Evolutionary conservation across 2,797 vertebrate species (phyloP).

Genomic region (Amazona finschi): DNA sequence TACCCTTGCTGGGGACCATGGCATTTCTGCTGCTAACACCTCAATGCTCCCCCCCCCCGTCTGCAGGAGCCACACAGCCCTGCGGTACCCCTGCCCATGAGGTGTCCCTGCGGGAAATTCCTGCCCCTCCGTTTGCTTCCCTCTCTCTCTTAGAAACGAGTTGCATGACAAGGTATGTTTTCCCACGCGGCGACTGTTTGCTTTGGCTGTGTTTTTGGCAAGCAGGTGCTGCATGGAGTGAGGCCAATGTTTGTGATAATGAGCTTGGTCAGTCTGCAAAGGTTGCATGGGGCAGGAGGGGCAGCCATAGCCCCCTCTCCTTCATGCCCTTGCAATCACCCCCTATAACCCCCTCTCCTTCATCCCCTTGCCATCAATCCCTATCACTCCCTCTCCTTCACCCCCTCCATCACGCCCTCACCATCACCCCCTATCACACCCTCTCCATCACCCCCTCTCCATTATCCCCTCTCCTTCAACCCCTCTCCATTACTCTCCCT

Average conservation of each 20-base stretch:
- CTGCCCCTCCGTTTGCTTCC: not conserved
- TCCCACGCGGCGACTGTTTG: not conserved
- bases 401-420: too few species aligned
- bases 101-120: rapidly evolving
- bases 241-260: rapidly evolving
- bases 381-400: too few species aligned
- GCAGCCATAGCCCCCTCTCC: not conserved
- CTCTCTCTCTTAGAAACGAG: not conserved
- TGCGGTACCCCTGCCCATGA: not conserved
- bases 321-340: too few species aligned
- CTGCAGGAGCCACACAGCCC: not conserved
- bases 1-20: not conserved
- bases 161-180: not conserved
- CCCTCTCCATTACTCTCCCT: too few species aligned
- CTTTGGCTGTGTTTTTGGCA: not conserved
- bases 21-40: not conserved
- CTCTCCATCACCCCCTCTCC: not conserved
- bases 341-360: too few species aligned
- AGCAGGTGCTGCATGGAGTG: not conserved
- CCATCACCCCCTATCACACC: too few species aligned
- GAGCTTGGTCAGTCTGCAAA: rapidly evolving
- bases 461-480: not conserved
- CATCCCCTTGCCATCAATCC: too few species aligned
- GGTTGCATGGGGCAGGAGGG: not conserved
- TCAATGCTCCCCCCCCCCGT: not conserved